Evolutionary conservation across 2,113 vertebrate species (phyloP).

Genomic region (sheep (Ovis aries)): ARS-UI_Ramb_v3.0 NC_056060.1:87863001-87863500

Average conservation of each 20-base stretch:
- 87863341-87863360: no score
- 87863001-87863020: background rate
- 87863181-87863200: background rate
- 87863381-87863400: no score
- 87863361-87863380: no score
- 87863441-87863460: background rate
- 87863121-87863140: background rate
- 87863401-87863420: no score
- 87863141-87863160: background rate
- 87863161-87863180: background rate
- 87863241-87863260: no score
- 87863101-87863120: background rate
- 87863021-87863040: background rate
- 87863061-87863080: background rate
- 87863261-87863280: no score
- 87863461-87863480: background rate
- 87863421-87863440: no score
- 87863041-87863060: background rate
- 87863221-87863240: background rate
- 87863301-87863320: no score
- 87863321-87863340: no score
- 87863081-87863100: background rate
- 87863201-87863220: background rate
- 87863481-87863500: background rate
- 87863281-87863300: no score